Base-by-base conservation (phyloP, 2,113 vertebrate genomes). In the Sylvia atricapilla region DNA sequence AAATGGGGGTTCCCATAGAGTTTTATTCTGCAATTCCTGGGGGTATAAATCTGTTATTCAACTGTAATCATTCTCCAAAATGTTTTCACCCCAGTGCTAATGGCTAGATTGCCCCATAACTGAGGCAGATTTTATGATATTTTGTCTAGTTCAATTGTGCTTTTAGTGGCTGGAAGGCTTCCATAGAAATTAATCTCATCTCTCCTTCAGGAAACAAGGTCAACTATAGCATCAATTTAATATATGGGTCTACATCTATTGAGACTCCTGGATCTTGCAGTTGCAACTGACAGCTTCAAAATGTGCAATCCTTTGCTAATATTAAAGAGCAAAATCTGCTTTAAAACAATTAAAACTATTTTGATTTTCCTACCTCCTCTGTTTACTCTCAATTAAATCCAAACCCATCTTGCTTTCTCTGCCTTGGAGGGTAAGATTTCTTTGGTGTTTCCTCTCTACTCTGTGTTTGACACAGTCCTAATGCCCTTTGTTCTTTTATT, bases 201-300 rank as follows among this genome's bases (percentile, higher is more conserved):
- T 96, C 28, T 92, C 81, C 81, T 96, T 88, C 82, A 84, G 58
- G 43, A 93, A 79, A 69, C 64, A 84, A 95, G 94, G 93, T 95
- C 93, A 95, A 2, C 59, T 79, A 10, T 55, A 80, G n/a, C 66
- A 87, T 84, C 78, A 72, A 19, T 77, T 90, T 94, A 93, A 94
- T 82, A 69, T 78, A 89, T 79, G 55, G 56, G 33, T 78, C 25
- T 59, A 30, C 23, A 49, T 60, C 66, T 94, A 2, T 21, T 0
- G 0, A 84, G 60, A n/a, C 30, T 89, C 91, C 64, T 78, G 43
- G 37, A 76, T 87, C 53, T 70, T 90, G 27, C 39, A 37, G 31
- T 73, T 83, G 37, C 35, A 56, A 56, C 35, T 24, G 28, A 67
- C 22, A 46, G 27, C 80, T 90, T 78, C 9, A 17, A 67, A 30